Base-by-base conservation (phyloP, 2,888 invertebrate species). In the Drosophila gaucha region DNA sequence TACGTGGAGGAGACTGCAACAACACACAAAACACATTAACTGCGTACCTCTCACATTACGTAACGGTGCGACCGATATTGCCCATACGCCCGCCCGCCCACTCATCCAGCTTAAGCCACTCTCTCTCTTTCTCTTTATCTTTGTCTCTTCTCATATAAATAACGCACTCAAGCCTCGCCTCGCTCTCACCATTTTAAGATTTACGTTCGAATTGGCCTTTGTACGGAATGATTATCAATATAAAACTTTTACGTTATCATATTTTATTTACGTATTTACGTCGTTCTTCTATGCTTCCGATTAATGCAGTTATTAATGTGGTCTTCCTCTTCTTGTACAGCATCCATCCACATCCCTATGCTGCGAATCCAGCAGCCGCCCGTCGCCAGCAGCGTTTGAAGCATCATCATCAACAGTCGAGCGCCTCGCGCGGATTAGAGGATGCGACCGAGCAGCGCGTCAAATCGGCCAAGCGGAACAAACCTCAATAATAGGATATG, bases 281-380 rank as follows among this genome's bases (percentile, higher is more conserved):
- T 49, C 16, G 16, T 58, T 63, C 24, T 22, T 0, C 10, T 2
- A 36, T n/a, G 1, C 0, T 2, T 30, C 10, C 10, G 3, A 10
- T 52, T 2, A 16, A 26, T 43, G 10, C 24, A 26, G 9, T 2
- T 20, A 56, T 52, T 71, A 58, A 65, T 59, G 31, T 39, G 36
- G 3, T 44, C 28, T 47, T 54, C 47, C 67, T 58, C 39, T 54
- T 33, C 51, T 56, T 47, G 18, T 39, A 58, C 82, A 92, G 91
- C 79, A 88, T 91, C 59, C 91, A 91, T 84, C 90, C 91, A 75
- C 91, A 92, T 89, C 92, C 91, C n/a, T 92, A 92, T 79, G 91
- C 90, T 74, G 78, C 87, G 20, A 85, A 89, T 55, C 68, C 68
- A 0, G 68, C 59, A 28, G 88, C 89, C 18, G 86, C 86, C 22